Evolutionary conservation across 1,140 invertebrate species (phyloP), one percentile per base, ranked within the genome.

Genomic region (Drosophila novamexicana): DNA sequence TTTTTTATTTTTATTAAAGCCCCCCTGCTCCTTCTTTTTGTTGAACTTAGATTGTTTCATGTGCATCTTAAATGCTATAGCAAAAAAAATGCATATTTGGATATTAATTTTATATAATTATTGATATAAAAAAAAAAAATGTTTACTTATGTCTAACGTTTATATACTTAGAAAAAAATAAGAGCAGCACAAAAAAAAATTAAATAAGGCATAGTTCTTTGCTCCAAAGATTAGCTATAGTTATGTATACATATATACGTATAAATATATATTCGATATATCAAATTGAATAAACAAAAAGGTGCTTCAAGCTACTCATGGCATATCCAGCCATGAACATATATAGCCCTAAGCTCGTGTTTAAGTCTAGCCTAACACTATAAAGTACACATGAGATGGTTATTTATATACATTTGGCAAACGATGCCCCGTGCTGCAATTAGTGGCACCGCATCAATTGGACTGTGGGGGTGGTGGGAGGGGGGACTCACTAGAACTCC

Each of bases 11-110:
- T 50, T n/a, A 50, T 32, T 50, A 29, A 52, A 34, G 29, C 36
- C 6, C 12, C 42, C 0, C 42, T 34, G 12, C 22, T n/a, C 44
- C 14, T 9, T n/a, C 16, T 10, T 16, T 7, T 29, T n/a, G 22
- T 49, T 32, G 49, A 16, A 29, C 7, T 22, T 44, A 47, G 47
- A 34, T 45, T 42, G 29, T 18, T 22, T 81, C 39, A 59, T 77
- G 69, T 58, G 75, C 39, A 52, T 18, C 79, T 81, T 78, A 81
- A 3, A 16, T n/a, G 54, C 16, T 75, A 47, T 53, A 83, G 70
- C 8, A 77, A 76, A 62, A 75, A 75, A 78, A 49, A 73, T 69
- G 79, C 69, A 64, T 82, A 79, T 83, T 80, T 80, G 77, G 77
- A 84, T 82, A 82, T 61, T 74, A 61, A 69, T 52, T 76, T 67